Base-by-base conservation (phyloP, 35 echinoderm and acorn worm genomes). In the Chiridota heheva region DNA sequence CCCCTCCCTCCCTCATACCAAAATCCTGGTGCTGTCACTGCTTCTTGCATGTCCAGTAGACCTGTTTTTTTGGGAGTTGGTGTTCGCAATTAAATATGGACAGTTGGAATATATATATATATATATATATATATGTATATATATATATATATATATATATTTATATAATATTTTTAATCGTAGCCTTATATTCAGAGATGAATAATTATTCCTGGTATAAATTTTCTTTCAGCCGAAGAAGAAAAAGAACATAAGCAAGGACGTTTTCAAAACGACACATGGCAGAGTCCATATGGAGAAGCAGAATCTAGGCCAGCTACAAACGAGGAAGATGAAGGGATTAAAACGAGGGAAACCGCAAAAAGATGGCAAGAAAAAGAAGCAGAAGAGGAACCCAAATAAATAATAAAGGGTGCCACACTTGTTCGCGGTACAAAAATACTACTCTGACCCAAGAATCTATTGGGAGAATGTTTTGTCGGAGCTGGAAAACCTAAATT, bases 241-340 rank as follows among this genome's bases (percentile, higher is more conserved):
- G 69, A 88, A 81, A 68, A 98, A 98, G 69, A 98, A 98, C 69
- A 91, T 98, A 39, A 92, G 86, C 42, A 78, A 77, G 18, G 95
- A 98, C 55, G 84, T 86, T 2, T 98, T 98, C 48, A 85, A 85
- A 10, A 91, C 95, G 28, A 88, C 69, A 45, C 95, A 91, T 24
- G 95, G 95, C 2, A 72, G 95, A 22, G 81, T 98, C 2, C 89
- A 92, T 69, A 92, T 91, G 95, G 70, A 98, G 73, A 84, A 74
- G 37, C 89, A 98, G 57, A 86, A 91, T 63, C 40, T 92, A 8
- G 63, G 73, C 2, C 67, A 80, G 22, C 69, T 98, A 32, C 95
- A 98, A 46, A 98, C 81, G 12, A 78, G 95, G 16, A 98, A 98
- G 66, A 85, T 98, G 80, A 98, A 98, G 55, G 95, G 69, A 31